Evolutionary conservation across 1,140 invertebrate genomes (phyloP).

Genomic region (Trichoplusia ni): DNA sequence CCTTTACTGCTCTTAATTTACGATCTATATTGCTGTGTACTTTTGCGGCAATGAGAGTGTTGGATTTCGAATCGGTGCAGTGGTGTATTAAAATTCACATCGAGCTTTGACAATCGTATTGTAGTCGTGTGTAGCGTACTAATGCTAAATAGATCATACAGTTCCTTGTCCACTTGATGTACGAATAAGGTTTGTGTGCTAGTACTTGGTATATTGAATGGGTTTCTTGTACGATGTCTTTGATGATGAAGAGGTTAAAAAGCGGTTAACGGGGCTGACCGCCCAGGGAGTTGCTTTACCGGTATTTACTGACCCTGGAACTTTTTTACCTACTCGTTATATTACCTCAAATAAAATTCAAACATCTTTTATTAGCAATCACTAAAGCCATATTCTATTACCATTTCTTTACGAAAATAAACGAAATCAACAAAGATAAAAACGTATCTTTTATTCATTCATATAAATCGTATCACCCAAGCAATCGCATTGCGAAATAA

Average conservation of each 20-base stretch:
- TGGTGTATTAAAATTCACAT: constrained; percentile 12
- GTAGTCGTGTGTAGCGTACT: neutral
- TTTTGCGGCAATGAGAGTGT: neutral
- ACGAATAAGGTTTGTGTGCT: constrained; percentile 16
- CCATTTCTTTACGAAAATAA: too few species aligned
- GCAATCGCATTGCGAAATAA: neutral
- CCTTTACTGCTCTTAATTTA: neutral
- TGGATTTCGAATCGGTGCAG: neutral
- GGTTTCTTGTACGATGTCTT: too few species aligned
- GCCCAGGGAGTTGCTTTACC: too few species aligned
- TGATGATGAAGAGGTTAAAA: too few species aligned
- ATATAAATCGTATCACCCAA: constrained; percentile 14
- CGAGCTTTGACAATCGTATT: neutral
- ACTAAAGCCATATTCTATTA: too few species aligned
- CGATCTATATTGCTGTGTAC: neutral
- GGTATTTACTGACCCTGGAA: too few species aligned
- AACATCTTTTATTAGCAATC: too few species aligned
- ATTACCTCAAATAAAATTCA: too few species aligned
- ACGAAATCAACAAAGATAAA: constrained; percentile 8
- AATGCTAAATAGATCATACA: constrained; percentile 4
- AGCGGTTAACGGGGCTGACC: too few species aligned
- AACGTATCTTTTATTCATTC: neutral
- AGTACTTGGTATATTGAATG: neutral
- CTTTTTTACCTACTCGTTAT: too few species aligned
- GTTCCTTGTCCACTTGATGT: neutral